These are phyloP conservation scores for Helicoverpa zea DNA, from an alignment of 1,140 invertebrate genomes.

Conservation along the genomic window DNA sequence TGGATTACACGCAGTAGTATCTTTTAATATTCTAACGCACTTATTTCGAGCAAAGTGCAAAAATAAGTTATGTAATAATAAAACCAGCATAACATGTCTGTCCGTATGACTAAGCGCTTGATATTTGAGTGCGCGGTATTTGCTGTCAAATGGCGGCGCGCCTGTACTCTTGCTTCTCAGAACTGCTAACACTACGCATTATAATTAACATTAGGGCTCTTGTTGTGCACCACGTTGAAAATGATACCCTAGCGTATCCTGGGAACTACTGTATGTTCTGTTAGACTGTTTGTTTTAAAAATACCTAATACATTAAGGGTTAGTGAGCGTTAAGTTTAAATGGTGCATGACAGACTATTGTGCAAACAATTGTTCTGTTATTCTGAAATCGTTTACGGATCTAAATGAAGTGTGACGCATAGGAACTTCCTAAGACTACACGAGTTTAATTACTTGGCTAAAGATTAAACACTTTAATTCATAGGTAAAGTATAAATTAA, in stretches of 20 bases:
- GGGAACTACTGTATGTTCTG: not conserved
- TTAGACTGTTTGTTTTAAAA: slow-evolving; percentile 7
- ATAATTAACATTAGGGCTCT: slow-evolving; percentile 50
- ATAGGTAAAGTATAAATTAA: too few species aligned
- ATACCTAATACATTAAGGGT: not conserved
- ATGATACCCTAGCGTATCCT: slow-evolving; percentile 16
- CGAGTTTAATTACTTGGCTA: too few species aligned
- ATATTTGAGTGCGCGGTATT: slow-evolving; percentile 57
- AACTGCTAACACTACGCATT: slow-evolving; percentile 48
- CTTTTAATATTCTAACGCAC: slow-evolving; percentile 46
- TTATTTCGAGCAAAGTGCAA: slow-evolving; percentile 50
- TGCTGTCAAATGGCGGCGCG: slow-evolving; percentile 52
- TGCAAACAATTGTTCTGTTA: not conserved
- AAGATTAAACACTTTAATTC: too few species aligned
- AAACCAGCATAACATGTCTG: slow-evolving; percentile 50
- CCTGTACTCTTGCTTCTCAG: slow-evolving; percentile 47
- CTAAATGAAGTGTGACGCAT: too few species aligned
- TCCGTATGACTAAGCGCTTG: slow-evolving; percentile 56
- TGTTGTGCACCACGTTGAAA: slow-evolving; percentile 27
- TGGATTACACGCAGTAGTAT: slow-evolving; percentile 42
- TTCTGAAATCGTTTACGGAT: too few species aligned
- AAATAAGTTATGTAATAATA: slow-evolving; percentile 51
- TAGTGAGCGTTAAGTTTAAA: slow-evolving; percentile 14
- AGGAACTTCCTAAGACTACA: too few species aligned
- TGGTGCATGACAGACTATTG: not conserved